Percentiles rank a stretch among this genome's conserved stretches.
phyloP scores from a whole-genome alignment of 2,113 vertebrate genomes.

The Phylloscopus trochiloides region DNA sequence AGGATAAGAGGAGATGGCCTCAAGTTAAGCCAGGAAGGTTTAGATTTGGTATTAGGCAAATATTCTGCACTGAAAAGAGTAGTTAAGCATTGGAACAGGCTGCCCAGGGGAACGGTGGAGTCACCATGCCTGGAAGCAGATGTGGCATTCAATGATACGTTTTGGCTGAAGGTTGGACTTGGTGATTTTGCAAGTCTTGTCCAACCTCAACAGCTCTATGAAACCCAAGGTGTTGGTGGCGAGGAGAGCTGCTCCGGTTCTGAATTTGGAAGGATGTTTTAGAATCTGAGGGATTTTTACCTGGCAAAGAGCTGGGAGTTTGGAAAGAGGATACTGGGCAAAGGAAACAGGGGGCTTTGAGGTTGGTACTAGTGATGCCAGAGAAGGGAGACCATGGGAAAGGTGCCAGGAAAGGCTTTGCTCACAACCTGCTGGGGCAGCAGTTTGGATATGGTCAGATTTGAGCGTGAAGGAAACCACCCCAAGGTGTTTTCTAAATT shows the following conservation, averaged over 20 bases:
- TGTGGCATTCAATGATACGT: not conserved
- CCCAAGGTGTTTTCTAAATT: not conserved
- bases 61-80: not conserved
- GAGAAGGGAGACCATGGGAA: not conserved
- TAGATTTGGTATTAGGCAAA: not conserved
- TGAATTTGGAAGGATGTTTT: not conserved
- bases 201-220: not conserved
- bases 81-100: not conserved
- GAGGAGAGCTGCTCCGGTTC: not conserved
- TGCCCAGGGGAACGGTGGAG: not conserved
- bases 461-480: not conserved
- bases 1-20: not conserved
- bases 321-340: not conserved
- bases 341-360: not conserved
- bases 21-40: not conserved
- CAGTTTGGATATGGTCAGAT: not conserved
- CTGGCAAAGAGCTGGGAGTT: not conserved
- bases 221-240: fast-evolving
- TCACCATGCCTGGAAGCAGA: not conserved
- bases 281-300: not conserved
- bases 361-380: not conserved
- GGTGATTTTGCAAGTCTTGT: not conserved
- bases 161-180: not conserved
- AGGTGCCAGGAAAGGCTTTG: not conserved
- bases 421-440: not conserved